Evolutionary conservation across 2,888 invertebrate genomes (phyloP).

Genomic region (Drosophila merina): DNA sequence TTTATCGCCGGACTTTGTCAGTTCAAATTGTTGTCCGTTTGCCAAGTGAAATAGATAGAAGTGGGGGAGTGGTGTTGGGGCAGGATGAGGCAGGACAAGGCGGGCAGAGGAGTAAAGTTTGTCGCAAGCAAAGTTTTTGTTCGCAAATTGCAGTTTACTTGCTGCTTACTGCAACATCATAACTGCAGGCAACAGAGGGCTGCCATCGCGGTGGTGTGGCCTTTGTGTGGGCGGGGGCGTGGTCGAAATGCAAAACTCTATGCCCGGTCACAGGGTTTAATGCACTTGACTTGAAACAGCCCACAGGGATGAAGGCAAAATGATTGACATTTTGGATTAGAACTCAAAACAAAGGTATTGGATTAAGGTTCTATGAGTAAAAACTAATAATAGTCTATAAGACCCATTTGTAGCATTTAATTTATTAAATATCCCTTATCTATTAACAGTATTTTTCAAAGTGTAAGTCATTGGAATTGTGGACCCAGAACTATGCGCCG

Average conservation of each 20-base stretch:
- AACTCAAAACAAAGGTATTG: neutral
- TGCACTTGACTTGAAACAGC: slow-evolving; percentile 52
- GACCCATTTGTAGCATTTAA: too few species aligned
- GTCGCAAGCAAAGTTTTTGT: slow-evolving; percentile 52
- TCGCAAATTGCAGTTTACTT: slow-evolving; percentile 68
- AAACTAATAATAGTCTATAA: too few species aligned
- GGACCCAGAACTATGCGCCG: slow-evolving; percentile 35
- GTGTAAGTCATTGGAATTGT: slow-evolving; percentile 11
- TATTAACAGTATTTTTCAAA: too few species aligned
- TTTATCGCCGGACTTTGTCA: slow-evolving; percentile 73
- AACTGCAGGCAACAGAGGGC: slow-evolving; percentile 53
- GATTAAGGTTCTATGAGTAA: too few species aligned
- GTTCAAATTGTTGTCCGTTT: slow-evolving; percentile 74
- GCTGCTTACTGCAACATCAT: slow-evolving; percentile 64
- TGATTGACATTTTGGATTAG: neutral
- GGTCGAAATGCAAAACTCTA: slow-evolving; percentile 52
- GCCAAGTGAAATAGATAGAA: slow-evolving; percentile 24
- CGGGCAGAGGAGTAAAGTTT: slow-evolving; percentile 46
- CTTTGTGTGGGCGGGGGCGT: slow-evolving; percentile 44
- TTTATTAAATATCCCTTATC: too few species aligned
- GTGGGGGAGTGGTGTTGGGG: neutral
- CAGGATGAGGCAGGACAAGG: slow-evolving; percentile 15
- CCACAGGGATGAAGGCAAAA: neutral
- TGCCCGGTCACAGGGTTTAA: slow-evolving; percentile 45
- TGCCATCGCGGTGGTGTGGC: neutral